These are phyloP conservation scores for Spheniscus mendiculus DNA, from an alignment of 2,113 vertebrate species.

Conservation along the genomic window DNA sequence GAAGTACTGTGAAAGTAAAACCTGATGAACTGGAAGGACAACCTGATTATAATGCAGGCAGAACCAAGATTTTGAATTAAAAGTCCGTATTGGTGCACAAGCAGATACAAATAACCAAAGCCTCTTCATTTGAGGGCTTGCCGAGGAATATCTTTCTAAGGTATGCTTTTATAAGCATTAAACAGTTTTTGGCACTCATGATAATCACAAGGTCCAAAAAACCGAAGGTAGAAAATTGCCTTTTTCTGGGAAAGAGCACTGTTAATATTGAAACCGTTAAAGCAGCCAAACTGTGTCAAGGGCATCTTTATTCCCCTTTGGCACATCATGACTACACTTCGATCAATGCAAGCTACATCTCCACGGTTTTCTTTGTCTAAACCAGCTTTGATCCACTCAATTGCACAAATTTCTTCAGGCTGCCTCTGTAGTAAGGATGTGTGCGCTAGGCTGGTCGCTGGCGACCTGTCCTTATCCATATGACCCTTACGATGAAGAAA, in stretches of 20 bases:
- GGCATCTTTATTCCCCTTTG: slow-evolving; percentile 59
- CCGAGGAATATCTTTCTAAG: background rate
- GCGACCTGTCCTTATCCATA: background rate
- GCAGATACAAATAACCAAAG: background rate
- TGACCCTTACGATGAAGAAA: background rate
- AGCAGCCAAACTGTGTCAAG: slow-evolving; percentile 43
- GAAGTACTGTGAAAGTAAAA: background rate
- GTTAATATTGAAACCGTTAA: slow-evolving; percentile 60
- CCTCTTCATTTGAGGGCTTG: background rate
- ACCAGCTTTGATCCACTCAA: slow-evolving; percentile 30
- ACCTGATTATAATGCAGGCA: background rate
- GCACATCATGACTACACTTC: slow-evolving; percentile 22
- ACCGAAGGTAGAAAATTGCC: slow-evolving; percentile 14
- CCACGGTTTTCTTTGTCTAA: slow-evolving; percentile 28
- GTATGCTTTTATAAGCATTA: slow-evolving; percentile 9
- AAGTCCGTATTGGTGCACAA: background rate
- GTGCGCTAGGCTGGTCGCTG: background rate
- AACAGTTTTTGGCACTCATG: slow-evolving; percentile 33
- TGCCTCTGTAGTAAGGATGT: background rate
- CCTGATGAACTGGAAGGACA: background rate
- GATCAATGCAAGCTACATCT: slow-evolving; percentile 12
- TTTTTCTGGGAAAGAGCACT: slow-evolving; percentile 56
- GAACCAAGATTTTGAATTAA: background rate
- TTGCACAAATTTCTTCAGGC: background rate
- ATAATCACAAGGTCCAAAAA: slow-evolving; percentile 38